These are phyloP conservation scores for Cromileptes altivelis DNA, from an alignment of 2,113 vertebrate genomes.

Conservation along the genomic window DNA sequence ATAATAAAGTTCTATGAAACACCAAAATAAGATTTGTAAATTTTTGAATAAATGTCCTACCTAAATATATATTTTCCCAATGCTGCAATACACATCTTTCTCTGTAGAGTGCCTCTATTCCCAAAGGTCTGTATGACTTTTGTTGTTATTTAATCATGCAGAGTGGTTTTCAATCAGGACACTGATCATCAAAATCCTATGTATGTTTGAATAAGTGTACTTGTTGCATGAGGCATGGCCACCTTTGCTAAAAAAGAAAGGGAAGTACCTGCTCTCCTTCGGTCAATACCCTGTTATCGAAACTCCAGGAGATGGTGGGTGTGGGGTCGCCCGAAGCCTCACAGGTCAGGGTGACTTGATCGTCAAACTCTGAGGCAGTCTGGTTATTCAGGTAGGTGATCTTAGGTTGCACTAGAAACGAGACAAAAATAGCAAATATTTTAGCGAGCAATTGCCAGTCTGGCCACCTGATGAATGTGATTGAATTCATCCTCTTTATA, in stretches of 20 bases:
- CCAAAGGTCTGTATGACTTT: neutral
- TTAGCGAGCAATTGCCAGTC: neutral
- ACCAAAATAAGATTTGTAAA: neutral
- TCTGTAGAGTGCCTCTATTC: neutral
- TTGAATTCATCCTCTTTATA: neutral
- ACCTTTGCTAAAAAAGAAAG: neutral
- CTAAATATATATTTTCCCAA: neutral
- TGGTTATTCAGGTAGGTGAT: constrained; percentile 97
- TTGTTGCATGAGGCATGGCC: neutral
- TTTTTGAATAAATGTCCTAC: neutral
- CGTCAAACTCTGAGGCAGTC: constrained; percentile 94
- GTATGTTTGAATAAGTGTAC: neutral
- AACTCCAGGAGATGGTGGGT: constrained; percentile 96
- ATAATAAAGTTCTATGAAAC: neutral
- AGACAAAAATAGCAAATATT: neutral
- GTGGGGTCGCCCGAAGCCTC: constrained; percentile 97
- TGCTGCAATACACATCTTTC: neutral
- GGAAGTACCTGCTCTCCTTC: constrained; percentile 94
- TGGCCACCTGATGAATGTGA: neutral
- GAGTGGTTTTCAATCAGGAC: neutral
- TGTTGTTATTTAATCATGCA: neutral
- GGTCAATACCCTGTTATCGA: constrained; percentile 89
- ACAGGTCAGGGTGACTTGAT: constrained; percentile 94
- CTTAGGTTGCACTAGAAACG: constrained; percentile 86
- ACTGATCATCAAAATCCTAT: neutral